Conservation (phyloP, 2,888 invertebrate genomes). For the Dryomyza anilis region DNA sequence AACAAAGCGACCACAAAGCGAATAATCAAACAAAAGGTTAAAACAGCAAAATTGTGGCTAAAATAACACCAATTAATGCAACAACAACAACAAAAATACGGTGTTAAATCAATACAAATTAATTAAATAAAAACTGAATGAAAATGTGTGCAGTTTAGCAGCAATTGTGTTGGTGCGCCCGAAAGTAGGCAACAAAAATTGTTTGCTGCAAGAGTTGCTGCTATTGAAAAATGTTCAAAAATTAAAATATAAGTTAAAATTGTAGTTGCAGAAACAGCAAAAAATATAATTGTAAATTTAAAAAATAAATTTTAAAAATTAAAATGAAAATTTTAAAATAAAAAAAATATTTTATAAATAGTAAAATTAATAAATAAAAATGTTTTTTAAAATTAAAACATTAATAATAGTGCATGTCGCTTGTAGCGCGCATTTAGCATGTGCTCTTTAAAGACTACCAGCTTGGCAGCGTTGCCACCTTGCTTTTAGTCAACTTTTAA, state of each 20-base stretch:
- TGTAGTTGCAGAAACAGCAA: conserved; percentile 31
- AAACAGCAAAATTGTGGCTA: background rate
- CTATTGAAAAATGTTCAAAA: background rate
- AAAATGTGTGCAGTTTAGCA: background rate
- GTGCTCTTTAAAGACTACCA: too few species aligned
- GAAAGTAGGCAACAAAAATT: conserved; percentile 15
- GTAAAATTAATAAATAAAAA: background rate
- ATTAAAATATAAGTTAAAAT: conserved; percentile 13
- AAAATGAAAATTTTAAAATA: background rate
- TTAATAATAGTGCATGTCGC: too few species aligned
- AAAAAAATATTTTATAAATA: background rate
- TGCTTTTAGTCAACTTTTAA: too few species aligned
- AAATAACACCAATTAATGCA: background rate
- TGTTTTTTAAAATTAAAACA: background rate
- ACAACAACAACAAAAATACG: too few species aligned
- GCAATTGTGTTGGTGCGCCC: conserved; percentile 10
- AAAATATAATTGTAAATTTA: too few species aligned
- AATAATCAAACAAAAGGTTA: background rate
- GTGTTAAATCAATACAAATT: background rate
- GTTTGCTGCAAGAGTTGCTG: background rate
- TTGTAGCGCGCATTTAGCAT: too few species aligned
- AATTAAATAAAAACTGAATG: background rate
- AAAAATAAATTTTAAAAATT: background rate
- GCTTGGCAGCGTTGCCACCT: too few species aligned
- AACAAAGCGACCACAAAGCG: background rate